Base-by-base conservation (phyloP, 2,113 vertebrate genomes). In the Talpa occidentalis region DNA sequence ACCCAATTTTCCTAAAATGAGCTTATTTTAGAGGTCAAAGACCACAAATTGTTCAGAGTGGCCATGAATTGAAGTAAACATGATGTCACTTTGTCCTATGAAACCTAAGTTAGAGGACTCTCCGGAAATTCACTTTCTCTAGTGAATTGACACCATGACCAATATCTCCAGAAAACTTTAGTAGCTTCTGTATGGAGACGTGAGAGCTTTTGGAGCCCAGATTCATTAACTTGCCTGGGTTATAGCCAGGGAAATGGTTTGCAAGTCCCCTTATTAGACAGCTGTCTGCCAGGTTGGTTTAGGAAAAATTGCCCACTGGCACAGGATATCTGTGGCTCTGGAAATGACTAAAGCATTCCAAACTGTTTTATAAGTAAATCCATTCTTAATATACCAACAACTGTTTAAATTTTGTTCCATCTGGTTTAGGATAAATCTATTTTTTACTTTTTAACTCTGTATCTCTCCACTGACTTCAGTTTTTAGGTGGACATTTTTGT, bases 261-360 rank as follows among this genome's bases (percentile, higher is more conserved):
- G 83, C 60, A 94, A 92, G 3, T 9, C 64, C 78, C 42, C 82
- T 91, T 79, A 49, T 84, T 94, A 83, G 92, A 94, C 56, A 82
- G 60, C n/a, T 1, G 19, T 66, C 47, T 93, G 82, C 95, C 83
- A 85, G 88, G 28, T 12, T 93, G 90, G 88, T 85, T 96, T 82
- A 59, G 69, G 91, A 95, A 93, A 88, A 95, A 49, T 72, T 83
- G 42, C 72, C 79, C 79, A n/a, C 19, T 87, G 96, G 94, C 79
- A 72, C 42, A 67, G 92, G 42, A 32, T 44, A 82, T 72, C 76
- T 12, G 47, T 54, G 44, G 66, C 79, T 97, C 83, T 96, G 95
- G 94, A 91, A 94, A 86, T 90, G 86, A 95, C 82, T 72, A 62
- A 87, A 86, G 37, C 64, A 22, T 94, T 95, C 94, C 93, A 93